Conservation (phyloP, 2,113 vertebrate species). For the Cacatua alba region DNA sequence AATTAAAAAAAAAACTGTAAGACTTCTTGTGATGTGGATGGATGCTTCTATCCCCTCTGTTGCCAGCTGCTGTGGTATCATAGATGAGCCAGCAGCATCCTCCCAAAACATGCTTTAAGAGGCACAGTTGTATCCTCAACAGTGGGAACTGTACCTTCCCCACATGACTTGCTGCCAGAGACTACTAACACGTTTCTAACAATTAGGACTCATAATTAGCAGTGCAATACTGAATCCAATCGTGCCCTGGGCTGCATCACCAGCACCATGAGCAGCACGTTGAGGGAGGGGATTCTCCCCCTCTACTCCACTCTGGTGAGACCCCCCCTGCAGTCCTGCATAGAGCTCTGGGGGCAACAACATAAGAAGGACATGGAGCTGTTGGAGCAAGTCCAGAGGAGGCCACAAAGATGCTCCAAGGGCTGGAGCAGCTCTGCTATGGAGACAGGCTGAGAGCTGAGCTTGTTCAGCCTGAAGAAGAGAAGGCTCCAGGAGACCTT, state of each 20-base stretch:
- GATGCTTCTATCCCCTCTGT: not conserved
- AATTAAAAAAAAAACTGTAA: not conserved
- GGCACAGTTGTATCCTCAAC: fast-evolving
- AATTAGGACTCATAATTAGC: not conserved
- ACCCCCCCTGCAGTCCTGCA: not conserved
- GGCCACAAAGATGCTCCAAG: not conserved
- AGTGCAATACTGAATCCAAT: not conserved
- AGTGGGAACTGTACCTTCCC: not conserved
- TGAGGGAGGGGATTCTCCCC: not conserved
- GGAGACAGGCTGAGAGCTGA: not conserved
- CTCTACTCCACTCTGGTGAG: not conserved
- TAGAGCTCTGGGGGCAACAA: too few species aligned
- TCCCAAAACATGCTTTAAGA: not conserved
- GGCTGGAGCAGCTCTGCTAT: not conserved
- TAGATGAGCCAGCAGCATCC: not conserved
- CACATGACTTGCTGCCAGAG: not conserved
- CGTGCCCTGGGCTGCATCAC: not conserved
- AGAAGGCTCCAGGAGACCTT: not conserved
- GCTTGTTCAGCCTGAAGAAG: not conserved
- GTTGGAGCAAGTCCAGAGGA: not conserved
- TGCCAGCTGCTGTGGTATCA: not conserved
- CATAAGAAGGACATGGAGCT: not conserved
- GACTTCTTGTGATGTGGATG: not conserved
- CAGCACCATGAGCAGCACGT: not conserved
- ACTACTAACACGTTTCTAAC: not conserved